phyloP scores from a whole-genome alignment of 2,888 invertebrate species.

The Eugnorisma glareosa region DNA sequence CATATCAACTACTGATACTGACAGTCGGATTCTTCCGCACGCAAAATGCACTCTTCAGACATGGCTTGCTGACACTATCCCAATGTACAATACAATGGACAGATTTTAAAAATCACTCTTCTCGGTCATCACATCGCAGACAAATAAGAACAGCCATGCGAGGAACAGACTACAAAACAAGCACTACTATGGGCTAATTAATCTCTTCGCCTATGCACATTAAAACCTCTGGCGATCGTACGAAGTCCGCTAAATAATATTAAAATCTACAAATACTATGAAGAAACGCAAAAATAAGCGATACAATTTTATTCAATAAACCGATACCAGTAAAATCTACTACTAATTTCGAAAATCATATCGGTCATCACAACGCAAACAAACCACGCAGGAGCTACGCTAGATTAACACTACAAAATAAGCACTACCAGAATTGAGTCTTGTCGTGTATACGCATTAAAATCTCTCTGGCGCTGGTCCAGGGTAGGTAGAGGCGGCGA shows the following conservation, averaged over 20 bases:
- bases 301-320: background rate
- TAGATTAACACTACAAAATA: conserved; percentile 27
- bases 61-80: background rate
- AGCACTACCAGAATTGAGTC: background rate
- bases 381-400: background rate
- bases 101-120: background rate
- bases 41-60: background rate
- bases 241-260: background rate
- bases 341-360: background rate
- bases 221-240: background rate
- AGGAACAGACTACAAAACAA: background rate
- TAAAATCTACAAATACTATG: background rate
- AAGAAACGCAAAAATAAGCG: background rate
- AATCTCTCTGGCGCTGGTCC: conserved; percentile 59
- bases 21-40: background rate
- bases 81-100: background rate
- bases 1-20: no score
- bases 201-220: background rate
- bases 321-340: background rate
- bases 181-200: background rate
- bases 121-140: background rate
- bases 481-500: conserved; percentile 49
- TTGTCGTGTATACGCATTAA: conserved; percentile 29
- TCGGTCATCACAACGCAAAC: background rate
- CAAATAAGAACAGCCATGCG: background rate